phyloP scores from a whole-genome alignment of 2,797 vertebrate genomes.

The Mus caroli region DNA sequence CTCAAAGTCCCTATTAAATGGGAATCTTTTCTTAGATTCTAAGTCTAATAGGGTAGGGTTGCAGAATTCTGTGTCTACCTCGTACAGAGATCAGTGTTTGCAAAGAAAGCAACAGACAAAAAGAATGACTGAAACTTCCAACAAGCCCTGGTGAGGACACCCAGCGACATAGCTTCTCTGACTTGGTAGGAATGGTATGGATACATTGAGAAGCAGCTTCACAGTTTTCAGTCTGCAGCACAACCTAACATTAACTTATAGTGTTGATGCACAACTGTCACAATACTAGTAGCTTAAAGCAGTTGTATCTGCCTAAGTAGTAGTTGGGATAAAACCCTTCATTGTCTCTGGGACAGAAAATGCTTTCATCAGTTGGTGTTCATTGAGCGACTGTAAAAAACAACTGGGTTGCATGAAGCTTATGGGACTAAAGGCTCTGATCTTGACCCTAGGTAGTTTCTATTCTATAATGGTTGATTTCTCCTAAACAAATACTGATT shows the following conservation, averaged over 20 bases:
- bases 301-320: background rate
- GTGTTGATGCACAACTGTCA: background rate
- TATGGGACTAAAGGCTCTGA: background rate
- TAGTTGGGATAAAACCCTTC: background rate
- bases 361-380: background rate
- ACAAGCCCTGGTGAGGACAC: background rate
- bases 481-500: too few species aligned
- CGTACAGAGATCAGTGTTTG: background rate
- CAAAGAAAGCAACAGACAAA: background rate
- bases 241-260: background rate
- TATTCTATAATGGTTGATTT: background rate
- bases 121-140: background rate
- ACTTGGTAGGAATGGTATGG: background rate
- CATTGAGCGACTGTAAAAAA: background rate
- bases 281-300: background rate
- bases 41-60: background rate
- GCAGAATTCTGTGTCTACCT: background rate
- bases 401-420: background rate
- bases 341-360: background rate
- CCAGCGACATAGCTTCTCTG: background rate
- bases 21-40: background rate
- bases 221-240: background rate
- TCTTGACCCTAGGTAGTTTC: background rate
- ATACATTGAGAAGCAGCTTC: background rate
- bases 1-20: background rate